Conservation (phyloP, 2,797 vertebrate species). For the Etheostoma perlongum region DNA sequence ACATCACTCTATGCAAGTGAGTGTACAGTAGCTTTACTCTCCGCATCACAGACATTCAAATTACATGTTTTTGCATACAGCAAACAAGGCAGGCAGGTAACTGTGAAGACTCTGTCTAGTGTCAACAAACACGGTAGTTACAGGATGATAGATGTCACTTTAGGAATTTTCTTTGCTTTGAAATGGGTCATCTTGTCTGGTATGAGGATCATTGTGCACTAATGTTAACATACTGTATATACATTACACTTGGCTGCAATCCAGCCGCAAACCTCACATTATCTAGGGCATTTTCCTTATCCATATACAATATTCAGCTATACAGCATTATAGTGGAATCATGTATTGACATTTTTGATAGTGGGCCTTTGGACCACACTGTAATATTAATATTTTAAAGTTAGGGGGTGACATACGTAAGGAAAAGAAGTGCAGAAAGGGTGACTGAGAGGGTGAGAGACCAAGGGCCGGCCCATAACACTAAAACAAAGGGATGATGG, state of each 20-base stretch:
- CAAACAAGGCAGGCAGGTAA: not conserved
- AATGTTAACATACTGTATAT: not conserved
- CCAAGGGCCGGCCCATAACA: not conserved
- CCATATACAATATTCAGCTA: not conserved
- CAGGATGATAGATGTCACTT: not conserved
- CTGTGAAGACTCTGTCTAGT: not conserved
- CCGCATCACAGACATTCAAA: not conserved
- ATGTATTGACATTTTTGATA: not conserved
- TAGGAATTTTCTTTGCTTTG: not conserved
- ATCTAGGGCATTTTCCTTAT: not conserved
- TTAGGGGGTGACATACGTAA: not conserved
- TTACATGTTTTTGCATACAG: slow-evolving; percentile 4
- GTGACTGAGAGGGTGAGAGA: not conserved
- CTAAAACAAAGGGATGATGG: slow-evolving; percentile 16
- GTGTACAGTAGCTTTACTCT: not conserved
- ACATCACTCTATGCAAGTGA: not conserved
- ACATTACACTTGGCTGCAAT: slow-evolving; percentile 1
- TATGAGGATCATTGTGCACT: not conserved
- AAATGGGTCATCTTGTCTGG: not conserved
- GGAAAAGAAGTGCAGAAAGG: not conserved
- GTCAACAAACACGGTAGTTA: slow-evolving; percentile 3
- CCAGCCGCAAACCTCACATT: not conserved
- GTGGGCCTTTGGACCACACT: not conserved
- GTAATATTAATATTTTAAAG: not conserved
- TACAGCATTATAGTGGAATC: not conserved